Conservation (phyloP, 2,113 vertebrate species). For the Hylia prasina region DNA sequence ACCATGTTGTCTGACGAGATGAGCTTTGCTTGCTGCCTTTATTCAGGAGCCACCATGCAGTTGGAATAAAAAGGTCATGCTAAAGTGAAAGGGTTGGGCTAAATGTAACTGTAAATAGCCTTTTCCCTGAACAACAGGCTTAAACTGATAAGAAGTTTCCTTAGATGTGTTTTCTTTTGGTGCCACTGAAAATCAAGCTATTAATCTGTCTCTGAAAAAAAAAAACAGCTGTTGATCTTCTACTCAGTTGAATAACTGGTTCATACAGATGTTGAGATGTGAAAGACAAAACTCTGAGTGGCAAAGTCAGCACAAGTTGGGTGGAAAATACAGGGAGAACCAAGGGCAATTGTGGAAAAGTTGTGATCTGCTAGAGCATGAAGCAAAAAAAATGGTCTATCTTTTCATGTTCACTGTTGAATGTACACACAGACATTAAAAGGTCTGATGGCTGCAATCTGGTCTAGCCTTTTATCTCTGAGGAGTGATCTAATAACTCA, state of each 20-base stretch:
- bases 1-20: background rate
- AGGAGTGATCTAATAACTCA: conserved; percentile 56
- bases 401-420: background rate
- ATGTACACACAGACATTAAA: conserved; percentile 5
- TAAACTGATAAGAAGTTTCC: background rate
- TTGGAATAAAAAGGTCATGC: background rate
- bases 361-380: background rate
- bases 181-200: background rate
- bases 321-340: background rate
- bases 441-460: conserved; percentile 36
- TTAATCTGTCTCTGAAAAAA: background rate
- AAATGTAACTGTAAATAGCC: background rate
- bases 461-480: conserved; percentile 59
- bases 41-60: background rate
- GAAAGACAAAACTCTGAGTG: background rate
- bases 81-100: background rate
- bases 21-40: background rate
- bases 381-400: background rate
- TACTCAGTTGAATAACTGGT: conserved; percentile 8
- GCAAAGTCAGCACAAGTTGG: background rate
- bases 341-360: background rate
- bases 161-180: background rate
- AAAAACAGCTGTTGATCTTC: conserved; percentile 31
- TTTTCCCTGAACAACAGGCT: background rate
- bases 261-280: background rate